Evolutionary conservation across 2,113 vertebrate species (phyloP), one percentile per base, ranked within the genome.

Genomic region (Megaptera novaeangliae): DNA sequence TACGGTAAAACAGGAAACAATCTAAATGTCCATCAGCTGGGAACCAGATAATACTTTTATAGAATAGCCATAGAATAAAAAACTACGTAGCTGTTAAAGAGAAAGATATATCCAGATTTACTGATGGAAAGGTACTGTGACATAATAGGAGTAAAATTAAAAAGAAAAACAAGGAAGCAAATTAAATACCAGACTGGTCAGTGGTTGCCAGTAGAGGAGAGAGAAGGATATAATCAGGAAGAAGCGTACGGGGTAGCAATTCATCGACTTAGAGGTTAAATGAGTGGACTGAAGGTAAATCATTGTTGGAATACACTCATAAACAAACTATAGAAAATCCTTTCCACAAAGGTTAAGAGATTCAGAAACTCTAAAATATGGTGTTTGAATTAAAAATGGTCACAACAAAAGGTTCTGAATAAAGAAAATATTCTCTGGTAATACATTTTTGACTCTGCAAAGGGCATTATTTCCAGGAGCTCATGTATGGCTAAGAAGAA

Each of bases 161-260:
- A 94, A 95, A 75, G 29, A 88, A 93, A 93, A 90, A 12, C 39
- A 91, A 91, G 23, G 31, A 83, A 94, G 36, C 68, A 95, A 91
- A 88, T 57, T 93, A 61, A 88, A 88, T 39, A 72, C 17, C n/a
- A 84, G 44, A 83, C 17, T 88, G 36, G 34, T 75, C 57, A 95
- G 13, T 71, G 27, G 52, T 66, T 95, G 31, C 46, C 25, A 84
- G 5, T 9, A n/a, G 27, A 91, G 23, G 25, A 63, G 11, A n/a
- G 23, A 91, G 18, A n/a, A 57, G 11, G 46, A 59, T 41, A 82
- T 61, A 52, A 92, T 64, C 5, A 52, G 18, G 36, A 96, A 75
- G 52, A 66, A 44, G 44, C 6, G 52, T 6, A 49, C 5, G 7
- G 41, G 8, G 31, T 61, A 85, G 85, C 41, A 61, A 44, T 34